Percentiles rank a stretch among this genome's conserved stretches.
These are phyloP conservation scores for Portunus trituberculatus DNA, from an alignment of 1,140 invertebrate species.

Conservation along the genomic window DNA sequence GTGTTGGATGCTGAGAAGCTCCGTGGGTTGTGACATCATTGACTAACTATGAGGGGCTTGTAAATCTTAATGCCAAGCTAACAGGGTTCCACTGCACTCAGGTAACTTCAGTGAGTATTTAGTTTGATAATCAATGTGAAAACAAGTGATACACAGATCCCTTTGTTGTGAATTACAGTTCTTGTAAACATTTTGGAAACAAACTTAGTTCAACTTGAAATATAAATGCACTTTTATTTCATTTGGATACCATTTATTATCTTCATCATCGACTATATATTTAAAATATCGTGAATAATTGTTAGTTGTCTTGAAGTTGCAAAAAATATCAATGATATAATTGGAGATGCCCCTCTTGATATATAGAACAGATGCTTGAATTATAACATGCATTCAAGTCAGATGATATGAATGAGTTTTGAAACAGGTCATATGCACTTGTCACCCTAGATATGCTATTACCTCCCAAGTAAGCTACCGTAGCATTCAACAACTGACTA, in stretches of 20 bases:
- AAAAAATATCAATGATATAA: not conserved
- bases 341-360: not conserved
- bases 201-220: not conserved
- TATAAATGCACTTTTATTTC: not conserved
- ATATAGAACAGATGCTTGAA: not conserved
- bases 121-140: not conserved
- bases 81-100: slow-evolving; percentile 18
- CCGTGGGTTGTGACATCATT: no score
- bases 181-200: slow-evolving; percentile 4
- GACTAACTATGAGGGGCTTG: not conserved
- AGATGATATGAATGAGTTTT: no score
- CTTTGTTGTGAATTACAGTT: not conserved
- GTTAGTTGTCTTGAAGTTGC: not conserved
- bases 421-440: no score
- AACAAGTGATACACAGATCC: not conserved
- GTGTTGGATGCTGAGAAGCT: no score
- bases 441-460: no score
- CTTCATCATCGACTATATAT: not conserved
- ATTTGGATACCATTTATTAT: not conserved
- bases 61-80: not conserved
- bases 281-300: not conserved
- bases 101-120: not conserved
- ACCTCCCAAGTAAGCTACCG: no score
- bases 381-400: no score
- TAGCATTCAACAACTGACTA: not conserved